Evolutionary conservation across 2,888 invertebrate genomes (phyloP).

Genomic region (Glomeris marginata): DNA sequence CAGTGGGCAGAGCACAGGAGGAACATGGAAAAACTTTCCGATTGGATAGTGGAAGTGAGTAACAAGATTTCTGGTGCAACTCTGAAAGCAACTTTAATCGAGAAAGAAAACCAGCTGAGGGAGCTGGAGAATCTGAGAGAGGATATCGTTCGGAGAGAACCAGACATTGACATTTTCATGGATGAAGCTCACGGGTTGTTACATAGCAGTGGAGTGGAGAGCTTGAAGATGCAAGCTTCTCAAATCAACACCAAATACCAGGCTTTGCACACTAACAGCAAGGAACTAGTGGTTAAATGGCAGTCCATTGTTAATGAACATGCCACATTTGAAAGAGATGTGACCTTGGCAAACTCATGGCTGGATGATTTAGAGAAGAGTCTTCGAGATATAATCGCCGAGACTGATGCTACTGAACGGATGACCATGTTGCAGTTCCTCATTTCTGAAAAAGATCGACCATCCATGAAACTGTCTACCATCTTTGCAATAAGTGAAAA

Average conservation of each 20-base stretch:
- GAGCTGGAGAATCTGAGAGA: slow-evolving; percentile 44
- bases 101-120: slow-evolving; percentile 62
- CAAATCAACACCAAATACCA: slow-evolving; percentile 64
- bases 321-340: slow-evolving; percentile 55
- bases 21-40: slow-evolving; percentile 58
- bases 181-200: slow-evolving; percentile 77
- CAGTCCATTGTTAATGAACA: slow-evolving; percentile 70
- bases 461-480: slow-evolving; percentile 57
- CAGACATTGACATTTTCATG: slow-evolving; percentile 70
- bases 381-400: slow-evolving; percentile 36
- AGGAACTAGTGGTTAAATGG: slow-evolving; percentile 68
- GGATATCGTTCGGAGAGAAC: slow-evolving; percentile 60
- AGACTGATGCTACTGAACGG: not conserved
- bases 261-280: slow-evolving; percentile 24
- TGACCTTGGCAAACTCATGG: slow-evolving; percentile 61
- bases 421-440: slow-evolving; percentile 22
- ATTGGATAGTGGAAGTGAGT: slow-evolving; percentile 76
- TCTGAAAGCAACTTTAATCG: slow-evolving; percentile 58
- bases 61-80: slow-evolving; percentile 71
- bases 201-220: slow-evolving; percentile 66
- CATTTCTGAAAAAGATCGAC: slow-evolving; percentile 62
- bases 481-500: slow-evolving; percentile 67
- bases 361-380: slow-evolving; percentile 58
- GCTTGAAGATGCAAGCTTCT: slow-evolving; percentile 68
- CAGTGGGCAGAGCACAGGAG: slow-evolving; percentile 81